Evolutionary conservation across 2,888 invertebrate species (phyloP).

Genomic region (Melieria omissa): DNA sequence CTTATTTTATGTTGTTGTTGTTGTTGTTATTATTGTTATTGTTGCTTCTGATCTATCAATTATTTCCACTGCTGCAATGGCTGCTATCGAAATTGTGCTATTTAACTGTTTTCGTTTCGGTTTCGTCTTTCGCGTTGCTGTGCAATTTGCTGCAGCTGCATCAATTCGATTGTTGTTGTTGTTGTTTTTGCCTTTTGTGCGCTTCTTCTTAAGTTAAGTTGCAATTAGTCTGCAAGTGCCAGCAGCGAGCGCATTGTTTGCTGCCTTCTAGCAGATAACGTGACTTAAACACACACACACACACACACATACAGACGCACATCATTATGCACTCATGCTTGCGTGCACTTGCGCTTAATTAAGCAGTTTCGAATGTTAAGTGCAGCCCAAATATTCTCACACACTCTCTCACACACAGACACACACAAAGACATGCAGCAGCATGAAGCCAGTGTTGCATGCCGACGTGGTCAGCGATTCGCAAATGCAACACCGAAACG

Average conservation of each 20-base stretch:
- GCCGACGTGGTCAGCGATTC: conserved; percentile 18
- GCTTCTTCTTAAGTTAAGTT: neutral
- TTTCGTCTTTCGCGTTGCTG: neutral
- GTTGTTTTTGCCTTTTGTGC: neutral
- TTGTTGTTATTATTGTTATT: no score
- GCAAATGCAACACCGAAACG: conserved; percentile 7
- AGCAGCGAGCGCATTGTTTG: neutral
- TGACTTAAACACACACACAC: neutral
- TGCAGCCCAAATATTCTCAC: neutral
- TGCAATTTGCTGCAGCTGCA: no score
- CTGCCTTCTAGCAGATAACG: neutral
- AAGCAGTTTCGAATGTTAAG: neutral
- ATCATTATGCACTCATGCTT: neutral
- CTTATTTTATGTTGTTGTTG: no score
- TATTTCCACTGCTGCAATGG: no score
- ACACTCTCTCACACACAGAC: neutral
- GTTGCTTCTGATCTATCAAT: no score
- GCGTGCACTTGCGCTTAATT: neutral
- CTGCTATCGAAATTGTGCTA: conserved; percentile 4
- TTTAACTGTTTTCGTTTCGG: neutral
- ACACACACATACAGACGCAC: no score
- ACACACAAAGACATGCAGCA: neutral
- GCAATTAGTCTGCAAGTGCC: conserved; percentile 20
- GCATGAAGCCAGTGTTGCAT: neutral
- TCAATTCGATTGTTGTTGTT: neutral